These are phyloP conservation scores for Dromius quadrimaculatus DNA, from an alignment of 2,888 invertebrate species.

Conservation along the genomic window DNA sequence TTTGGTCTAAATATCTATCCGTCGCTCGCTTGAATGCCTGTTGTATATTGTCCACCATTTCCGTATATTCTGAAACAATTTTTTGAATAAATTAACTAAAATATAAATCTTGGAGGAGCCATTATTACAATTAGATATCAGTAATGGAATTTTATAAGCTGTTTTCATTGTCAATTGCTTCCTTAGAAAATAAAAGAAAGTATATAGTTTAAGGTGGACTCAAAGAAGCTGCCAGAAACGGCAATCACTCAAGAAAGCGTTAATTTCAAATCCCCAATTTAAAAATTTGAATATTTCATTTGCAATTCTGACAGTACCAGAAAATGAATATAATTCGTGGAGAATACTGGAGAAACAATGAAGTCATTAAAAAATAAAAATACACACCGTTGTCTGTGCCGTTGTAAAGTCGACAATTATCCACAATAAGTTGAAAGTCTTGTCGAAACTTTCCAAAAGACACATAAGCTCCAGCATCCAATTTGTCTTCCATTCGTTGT, in stretches of 20 bases:
- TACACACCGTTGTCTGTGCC: constrained; percentile 89
- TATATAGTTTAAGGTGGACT: no score
- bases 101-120: neutral
- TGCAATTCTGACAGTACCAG: no score
- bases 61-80: constrained; percentile 80
- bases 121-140: no score
- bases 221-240: no score
- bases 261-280: no score
- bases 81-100: constrained; percentile 49
- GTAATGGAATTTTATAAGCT: no score
- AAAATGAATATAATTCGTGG: no score
- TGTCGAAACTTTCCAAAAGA: constrained; percentile 84
- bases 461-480: constrained; percentile 84
- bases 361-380: constrained; percentile 17
- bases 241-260: no score
- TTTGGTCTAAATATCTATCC: constrained; percentile 84
- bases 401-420: constrained; percentile 93
- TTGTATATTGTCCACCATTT: constrained; percentile 87
- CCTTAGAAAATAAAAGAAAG: no score
- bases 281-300: no score
- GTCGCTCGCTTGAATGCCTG: constrained; percentile 85
- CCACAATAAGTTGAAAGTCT: constrained; percentile 92
- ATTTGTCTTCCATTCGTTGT: constrained; percentile 86
- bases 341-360: neutral
- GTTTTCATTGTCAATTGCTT: no score